These are phyloP conservation scores for Pyrrhosoma nymphula DNA, from an alignment of 2,888 invertebrate genomes.

Conservation along the genomic window DNA sequence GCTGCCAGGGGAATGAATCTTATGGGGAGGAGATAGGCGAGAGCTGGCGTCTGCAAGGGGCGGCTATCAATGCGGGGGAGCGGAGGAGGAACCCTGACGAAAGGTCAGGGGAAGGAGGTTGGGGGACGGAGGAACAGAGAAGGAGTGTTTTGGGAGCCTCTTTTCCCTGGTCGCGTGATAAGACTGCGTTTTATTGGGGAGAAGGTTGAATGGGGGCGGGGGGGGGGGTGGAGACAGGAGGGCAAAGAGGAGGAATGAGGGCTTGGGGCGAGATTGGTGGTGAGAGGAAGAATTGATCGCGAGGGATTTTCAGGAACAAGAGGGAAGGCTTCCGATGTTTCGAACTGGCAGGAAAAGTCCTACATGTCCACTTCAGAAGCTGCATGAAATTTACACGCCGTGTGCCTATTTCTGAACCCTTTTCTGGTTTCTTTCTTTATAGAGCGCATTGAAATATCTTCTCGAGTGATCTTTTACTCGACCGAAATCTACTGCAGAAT, in stretches of 20 bases:
- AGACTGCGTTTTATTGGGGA: slow-evolving; percentile 22
- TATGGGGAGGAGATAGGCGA: slow-evolving; percentile 56
- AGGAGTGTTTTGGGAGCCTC: background rate
- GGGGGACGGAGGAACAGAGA: background rate
- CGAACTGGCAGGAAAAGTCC: slow-evolving; percentile 40
- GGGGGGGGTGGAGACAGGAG: background rate
- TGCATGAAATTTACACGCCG: background rate
- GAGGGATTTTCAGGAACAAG: slow-evolving; percentile 45
- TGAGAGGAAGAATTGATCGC: slow-evolving; percentile 56
- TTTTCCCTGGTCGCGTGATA: slow-evolving; percentile 63
- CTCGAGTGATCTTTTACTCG: too few relatives aligned
- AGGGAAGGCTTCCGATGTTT: slow-evolving; percentile 63
- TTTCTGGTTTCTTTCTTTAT: background rate
- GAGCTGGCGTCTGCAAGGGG: background rate
- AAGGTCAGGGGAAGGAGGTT: background rate
- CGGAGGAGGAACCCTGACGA: background rate
- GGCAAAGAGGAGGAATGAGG: background rate
- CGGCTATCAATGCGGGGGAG: background rate
- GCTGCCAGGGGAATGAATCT: slow-evolving; percentile 47
- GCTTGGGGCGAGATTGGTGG: background rate
- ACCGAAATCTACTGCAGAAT: too few relatives aligned
- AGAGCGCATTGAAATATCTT: too few relatives aligned
- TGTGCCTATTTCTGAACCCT: background rate
- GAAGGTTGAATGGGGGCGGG: background rate
- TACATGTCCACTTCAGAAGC: slow-evolving; percentile 24